Evolutionary conservation across 2,113 vertebrate species (phyloP).

Genomic region (Ictidomys tridecemlineatus): DNA sequence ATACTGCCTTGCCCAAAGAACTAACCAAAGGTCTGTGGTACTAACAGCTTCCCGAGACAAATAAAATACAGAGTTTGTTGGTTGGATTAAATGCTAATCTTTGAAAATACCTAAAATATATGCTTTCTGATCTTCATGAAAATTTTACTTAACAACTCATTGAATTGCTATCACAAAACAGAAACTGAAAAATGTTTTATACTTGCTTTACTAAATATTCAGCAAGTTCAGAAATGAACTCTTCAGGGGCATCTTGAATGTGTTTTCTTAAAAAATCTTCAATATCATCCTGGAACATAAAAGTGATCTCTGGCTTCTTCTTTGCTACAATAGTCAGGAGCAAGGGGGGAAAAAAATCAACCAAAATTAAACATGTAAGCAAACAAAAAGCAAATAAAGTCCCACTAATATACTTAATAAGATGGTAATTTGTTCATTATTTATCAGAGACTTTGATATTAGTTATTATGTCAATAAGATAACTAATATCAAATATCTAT

Average conservation of each 20-base stretch:
- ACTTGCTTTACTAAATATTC: conserved; percentile 91
- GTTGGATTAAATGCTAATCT: conserved; percentile 19
- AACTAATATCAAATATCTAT: too few species aligned
- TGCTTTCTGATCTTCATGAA: conserved; percentile 19
- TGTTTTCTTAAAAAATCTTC: conserved; percentile 90
- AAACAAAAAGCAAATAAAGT: too few species aligned
- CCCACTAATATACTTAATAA: too few species aligned
- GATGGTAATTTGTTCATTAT: too few species aligned
- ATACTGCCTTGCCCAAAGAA: neutral
- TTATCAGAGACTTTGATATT: too few species aligned
- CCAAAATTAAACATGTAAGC: too few species aligned
- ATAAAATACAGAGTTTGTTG: neutral
- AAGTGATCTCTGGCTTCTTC: conserved; percentile 90
- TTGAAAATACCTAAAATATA: neutral
- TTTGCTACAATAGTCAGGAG: conserved; percentile 86
- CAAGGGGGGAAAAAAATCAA: neutral
- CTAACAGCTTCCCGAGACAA: neutral
- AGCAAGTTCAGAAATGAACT: conserved; percentile 93
- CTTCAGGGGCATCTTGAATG: conserved; percentile 93
- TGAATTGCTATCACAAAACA: conserved; percentile 48
- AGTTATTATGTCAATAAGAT: too few species aligned
- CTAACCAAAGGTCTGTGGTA: neutral
- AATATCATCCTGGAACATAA: conserved; percentile 94
- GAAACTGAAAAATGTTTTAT: conserved; percentile 29
- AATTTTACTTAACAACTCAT: conserved; percentile 27